Percentiles rank a stretch among this genome's conserved stretches.
Conservation (phyloP, 1,140 invertebrate species). For the Bombus turneri region DNA sequence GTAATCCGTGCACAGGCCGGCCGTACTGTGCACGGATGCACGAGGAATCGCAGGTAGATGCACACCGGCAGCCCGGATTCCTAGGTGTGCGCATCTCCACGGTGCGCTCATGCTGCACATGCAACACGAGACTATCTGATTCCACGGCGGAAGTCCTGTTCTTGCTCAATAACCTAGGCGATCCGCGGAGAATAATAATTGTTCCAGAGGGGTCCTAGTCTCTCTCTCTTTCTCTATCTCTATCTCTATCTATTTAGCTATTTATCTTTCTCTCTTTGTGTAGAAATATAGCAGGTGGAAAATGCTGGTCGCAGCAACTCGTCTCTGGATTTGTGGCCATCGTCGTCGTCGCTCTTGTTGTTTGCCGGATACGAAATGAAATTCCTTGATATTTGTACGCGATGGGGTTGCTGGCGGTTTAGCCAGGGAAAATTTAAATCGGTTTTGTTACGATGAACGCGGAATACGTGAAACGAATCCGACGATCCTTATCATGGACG, state of each 20-base stretch:
- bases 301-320: neutral
- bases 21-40: conserved; percentile 52
- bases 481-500: neutral
- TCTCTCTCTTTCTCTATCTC: too few species aligned
- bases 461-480: conserved; percentile 1
- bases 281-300: conserved; percentile 28
- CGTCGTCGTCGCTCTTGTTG: neutral
- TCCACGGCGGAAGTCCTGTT: conserved; percentile 73
- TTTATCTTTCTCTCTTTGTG: neutral
- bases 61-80: conserved; percentile 38
- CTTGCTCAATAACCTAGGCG: conserved; percentile 75
- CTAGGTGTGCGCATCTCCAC: conserved; percentile 46
- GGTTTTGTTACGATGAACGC: neutral
- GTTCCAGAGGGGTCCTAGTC: conserved; percentile 26
- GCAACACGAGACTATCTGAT: conserved; percentile 68
- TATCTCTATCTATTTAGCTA: too few species aligned
- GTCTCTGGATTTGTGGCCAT: neutral
- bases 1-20: conserved; percentile 58
- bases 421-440: conserved; percentile 19
- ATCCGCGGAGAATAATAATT: conserved; percentile 69
- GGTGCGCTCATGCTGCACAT: conserved; percentile 50
- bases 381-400: neutral
- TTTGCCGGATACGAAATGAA: neutral
- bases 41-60: conserved; percentile 52
- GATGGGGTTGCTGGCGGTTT: neutral